Base-by-base conservation (phyloP, 1,140 invertebrate genomes). In the Lepidurus arcticus region DNA sequence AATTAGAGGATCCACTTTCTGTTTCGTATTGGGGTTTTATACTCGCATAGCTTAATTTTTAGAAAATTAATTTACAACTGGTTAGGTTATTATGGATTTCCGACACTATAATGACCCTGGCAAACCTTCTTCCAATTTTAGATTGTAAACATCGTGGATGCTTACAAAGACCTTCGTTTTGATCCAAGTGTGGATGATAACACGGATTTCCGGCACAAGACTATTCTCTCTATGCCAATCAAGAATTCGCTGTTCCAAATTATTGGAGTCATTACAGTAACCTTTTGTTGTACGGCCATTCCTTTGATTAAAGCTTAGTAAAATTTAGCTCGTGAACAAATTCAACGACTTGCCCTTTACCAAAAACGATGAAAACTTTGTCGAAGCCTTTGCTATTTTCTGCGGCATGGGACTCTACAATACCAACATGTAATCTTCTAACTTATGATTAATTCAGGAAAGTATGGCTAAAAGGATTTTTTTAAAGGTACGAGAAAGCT, bases 401-500 rank as follows among this genome's bases (percentile, higher is more conserved):
- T 97, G 95, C 86, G 96, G 96, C 34, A 96, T 98, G 93, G 96
- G 96, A 43, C 97, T 98, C 77, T 93, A 96, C 86, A 98, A 98
- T 85, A 97, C 95, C 73, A 93, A 96, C 83, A 97, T 97, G 94
- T 89, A 85, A 87, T 85, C 85, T 74, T 24, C 45, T 5, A 47
- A 44, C 24, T 11, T 11, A 73, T 42, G 16, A 65, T 9, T 47
- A 21, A 73, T 65, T 21, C 34, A 34, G 3, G 13, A 77, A 77
- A 11, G 24, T 76, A 74, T 73, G 44, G 16, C 16, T 74, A 75
- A 44, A 47, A 10, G 21, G 42, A 9, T 78, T 78, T 53, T 34
- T 80, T 81, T 78, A 81, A 78, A 90, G 90, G 88, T 98, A 97
- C 83, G 95, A 98, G 85, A 95, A 93, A 85, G 93, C 93, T 47